Evolutionary conservation across 2,113 vertebrate species (phyloP), one percentile per base, ranked within the genome.

Genomic region (Leptosomus discolor): DNA sequence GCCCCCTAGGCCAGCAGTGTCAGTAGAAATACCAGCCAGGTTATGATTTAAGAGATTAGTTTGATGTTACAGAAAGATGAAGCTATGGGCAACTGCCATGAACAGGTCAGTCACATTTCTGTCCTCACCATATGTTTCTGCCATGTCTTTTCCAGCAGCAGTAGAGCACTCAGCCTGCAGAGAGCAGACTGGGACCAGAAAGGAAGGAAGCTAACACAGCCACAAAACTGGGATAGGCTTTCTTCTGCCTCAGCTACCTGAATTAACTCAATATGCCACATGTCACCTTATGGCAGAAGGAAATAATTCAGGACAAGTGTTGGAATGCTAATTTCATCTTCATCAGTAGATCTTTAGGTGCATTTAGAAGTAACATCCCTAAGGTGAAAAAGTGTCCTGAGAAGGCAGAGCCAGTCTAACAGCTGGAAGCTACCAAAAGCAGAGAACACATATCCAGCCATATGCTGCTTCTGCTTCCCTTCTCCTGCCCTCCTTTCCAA

Each of bases 361-460:
- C 5, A 37, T 69, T 83, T 69, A 76, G 30, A 43, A 64, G 34
- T 26, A 77, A 39, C 8, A 24, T 48, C 16, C 45, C 46, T 27
- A 51, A 79, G 2, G 23, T 32, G 36, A 80, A n/a, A n/a, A n/a
- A 64, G 23, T 2, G 7, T 60, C 34, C 34, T 41, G 23, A 53
- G 34, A 87, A 53, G n/a, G 6, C 36, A 46, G 20, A 85, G 16
- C 19, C 61, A 68, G 19, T 64, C 41, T 67, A 20, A 58, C 51
- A 48, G 14, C 48, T 60, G 26, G 17, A 83, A 41, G n/a, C 46
- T 70, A 16, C 21, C 0, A 0, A 90, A 84, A 71, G 32, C 13
- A 54, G 22, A 81, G 5, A 78, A 58, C 6, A 37, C 0, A 0
- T 63, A 71, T 29, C 21, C 11, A 85, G 22, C 12, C 29, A 2